Evolutionary conservation across 2,113 vertebrate species (phyloP).

Genomic region (Marmota monax): DNA sequence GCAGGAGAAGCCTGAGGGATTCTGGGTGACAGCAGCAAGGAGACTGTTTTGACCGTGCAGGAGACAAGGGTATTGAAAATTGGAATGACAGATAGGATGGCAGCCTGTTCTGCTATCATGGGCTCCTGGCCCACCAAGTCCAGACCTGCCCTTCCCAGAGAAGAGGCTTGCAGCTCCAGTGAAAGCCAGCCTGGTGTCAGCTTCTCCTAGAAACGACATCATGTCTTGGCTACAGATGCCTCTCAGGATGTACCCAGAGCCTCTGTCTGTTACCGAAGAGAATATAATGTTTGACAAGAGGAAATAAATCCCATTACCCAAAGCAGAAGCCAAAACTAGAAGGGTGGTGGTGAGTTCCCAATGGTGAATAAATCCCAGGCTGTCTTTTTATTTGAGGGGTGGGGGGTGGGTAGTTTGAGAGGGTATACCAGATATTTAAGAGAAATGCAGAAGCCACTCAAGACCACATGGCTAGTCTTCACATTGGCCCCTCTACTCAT

Average conservation of each 20-base stretch:
- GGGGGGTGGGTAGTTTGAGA: no score
- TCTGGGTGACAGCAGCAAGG: not conserved
- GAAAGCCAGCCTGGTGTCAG: not conserved
- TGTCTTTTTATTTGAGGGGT: not conserved
- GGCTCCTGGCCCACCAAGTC: not conserved
- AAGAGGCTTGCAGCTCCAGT: not conserved
- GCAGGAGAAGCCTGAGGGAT: not conserved
- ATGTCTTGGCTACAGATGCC: not conserved
- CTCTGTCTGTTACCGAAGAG: not conserved
- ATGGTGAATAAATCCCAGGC: not conserved
- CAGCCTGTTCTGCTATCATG: not conserved
- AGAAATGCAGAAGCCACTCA: not conserved
- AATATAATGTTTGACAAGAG: not conserved
- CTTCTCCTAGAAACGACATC: not conserved
- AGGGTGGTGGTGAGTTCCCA: not conserved
- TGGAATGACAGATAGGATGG: no score
- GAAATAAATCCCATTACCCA: not conserved
- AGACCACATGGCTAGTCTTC: not conserved
- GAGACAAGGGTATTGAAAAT: not conserved
- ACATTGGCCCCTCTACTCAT: not conserved
- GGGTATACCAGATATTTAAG: not conserved
- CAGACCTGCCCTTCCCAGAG: not conserved
- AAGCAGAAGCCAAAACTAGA: conserved; percentile 30
- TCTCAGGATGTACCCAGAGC: not conserved
- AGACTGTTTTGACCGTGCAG: not conserved